These are phyloP conservation scores for Boulengeromyrus knoepffleri DNA, from an alignment of 2,113 vertebrate genomes.

Conservation along the genomic window DNA sequence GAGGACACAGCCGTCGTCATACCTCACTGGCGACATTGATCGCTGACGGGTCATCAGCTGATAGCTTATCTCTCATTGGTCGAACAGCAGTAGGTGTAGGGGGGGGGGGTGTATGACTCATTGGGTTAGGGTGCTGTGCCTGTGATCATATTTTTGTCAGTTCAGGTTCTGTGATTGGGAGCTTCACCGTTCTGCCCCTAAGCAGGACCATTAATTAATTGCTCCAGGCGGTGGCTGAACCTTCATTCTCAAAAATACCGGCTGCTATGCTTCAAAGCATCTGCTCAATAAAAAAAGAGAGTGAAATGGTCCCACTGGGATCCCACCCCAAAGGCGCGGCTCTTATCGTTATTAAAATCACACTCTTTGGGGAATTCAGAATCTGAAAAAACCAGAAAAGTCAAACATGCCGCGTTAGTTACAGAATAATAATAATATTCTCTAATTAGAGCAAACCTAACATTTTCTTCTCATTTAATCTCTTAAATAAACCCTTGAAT, in stretches of 20 bases:
- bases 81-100: background rate
- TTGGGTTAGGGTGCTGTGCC: background rate
- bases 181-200: background rate
- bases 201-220: background rate
- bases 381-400: background rate
- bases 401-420: background rate
- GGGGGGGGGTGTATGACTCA: background rate
- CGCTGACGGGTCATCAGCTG: background rate
- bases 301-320: background rate
- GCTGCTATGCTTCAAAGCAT: background rate
- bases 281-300: background rate
- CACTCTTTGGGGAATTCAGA: background rate
- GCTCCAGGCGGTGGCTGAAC: background rate
- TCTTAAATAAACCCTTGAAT: constrained; percentile 3
- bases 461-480: background rate
- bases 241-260: background rate
- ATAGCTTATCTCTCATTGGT: background rate
- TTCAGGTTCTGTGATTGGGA: background rate
- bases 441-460: background rate
- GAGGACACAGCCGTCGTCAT: background rate
- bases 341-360: background rate
- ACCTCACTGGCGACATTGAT: background rate
- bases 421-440: background rate
- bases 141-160: background rate
- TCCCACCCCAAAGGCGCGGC: background rate